Percentiles rank a stretch among this genome's conserved stretches.
These are phyloP conservation scores for Trypoxylon attenuatum DNA, from an alignment of 2,888 invertebrate genomes.

Conservation along the genomic window DNA sequence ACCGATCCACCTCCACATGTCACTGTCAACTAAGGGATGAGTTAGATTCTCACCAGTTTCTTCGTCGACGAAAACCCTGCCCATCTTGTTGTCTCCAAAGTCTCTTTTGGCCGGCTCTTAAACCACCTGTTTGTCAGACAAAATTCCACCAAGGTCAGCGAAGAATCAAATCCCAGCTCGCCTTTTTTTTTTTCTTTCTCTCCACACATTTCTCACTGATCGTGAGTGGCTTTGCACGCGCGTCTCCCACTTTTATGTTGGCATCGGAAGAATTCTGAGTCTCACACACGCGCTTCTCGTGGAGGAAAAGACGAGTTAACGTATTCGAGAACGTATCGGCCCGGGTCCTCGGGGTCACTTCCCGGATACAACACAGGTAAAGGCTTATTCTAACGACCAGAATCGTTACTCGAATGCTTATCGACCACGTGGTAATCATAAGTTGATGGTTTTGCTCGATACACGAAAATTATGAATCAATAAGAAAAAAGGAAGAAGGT, in stretches of 20 bases:
- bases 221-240: neutral
- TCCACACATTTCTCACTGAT: too few relatives aligned
- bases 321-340: conserved; percentile 22
- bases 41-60: conserved; percentile 66
- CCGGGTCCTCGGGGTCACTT: conserved; percentile 63
- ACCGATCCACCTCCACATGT: conserved; percentile 19
- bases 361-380: conserved; percentile 58
- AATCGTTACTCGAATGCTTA: neutral
- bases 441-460: too few relatives aligned
- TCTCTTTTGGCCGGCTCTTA: too few relatives aligned
- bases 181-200: neutral
- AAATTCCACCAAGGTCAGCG: neutral
- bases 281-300: too few relatives aligned
- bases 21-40: conserved; percentile 31
- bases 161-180: neutral
- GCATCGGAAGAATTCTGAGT: too few relatives aligned
- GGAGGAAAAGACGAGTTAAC: conserved; percentile 15
- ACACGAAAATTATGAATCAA: too few relatives aligned
- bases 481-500: too few relatives aligned
- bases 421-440: too few relatives aligned
- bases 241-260: neutral
- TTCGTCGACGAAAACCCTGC: conserved; percentile 60
- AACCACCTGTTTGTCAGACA: neutral
- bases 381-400: conserved; percentile 39
- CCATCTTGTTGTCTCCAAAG: conserved; percentile 47